Conservation (phyloP, 2,113 vertebrate genomes). For the Pachycephala philippinensis region DNA sequence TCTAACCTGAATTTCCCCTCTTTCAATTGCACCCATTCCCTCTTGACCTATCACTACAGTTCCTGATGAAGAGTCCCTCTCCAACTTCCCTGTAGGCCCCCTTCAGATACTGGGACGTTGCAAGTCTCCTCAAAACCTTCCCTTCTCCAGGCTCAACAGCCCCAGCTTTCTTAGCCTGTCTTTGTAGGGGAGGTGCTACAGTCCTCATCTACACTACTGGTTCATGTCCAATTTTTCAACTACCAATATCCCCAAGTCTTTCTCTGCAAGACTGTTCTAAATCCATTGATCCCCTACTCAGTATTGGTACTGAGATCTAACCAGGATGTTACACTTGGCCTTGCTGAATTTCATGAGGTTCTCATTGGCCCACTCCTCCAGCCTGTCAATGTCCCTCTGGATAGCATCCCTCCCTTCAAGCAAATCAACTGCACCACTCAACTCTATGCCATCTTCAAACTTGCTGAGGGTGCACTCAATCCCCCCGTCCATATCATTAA, state of each 20-base stretch:
- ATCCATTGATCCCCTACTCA: not conserved
- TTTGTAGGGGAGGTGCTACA: not conserved
- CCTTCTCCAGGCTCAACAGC: not conserved
- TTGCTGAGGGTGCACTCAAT: not conserved
- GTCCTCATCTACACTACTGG: not conserved
- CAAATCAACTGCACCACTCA: not conserved
- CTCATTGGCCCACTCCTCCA: not conserved
- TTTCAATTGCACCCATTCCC: not conserved
- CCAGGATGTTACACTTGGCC: too few relatives aligned
- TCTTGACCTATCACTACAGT: not conserved
- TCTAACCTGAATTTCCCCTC: not conserved
- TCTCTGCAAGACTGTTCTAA: not conserved
- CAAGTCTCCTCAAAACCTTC: not conserved
- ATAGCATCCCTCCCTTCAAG: not conserved
- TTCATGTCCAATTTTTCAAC: not conserved
- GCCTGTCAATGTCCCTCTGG: not conserved
- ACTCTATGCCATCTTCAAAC: rapidly evolving
- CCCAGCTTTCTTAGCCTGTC: not conserved
- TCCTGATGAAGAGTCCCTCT: not conserved
- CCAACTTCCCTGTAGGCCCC: not conserved
- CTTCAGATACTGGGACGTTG: not conserved
- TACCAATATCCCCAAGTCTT: not conserved
- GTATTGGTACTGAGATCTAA: not conserved
- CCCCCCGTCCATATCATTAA: not conserved
- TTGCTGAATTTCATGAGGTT: too few relatives aligned